Conservation (phyloP, 2,113 vertebrate genomes). For the Platycercus adscitus region DNA sequence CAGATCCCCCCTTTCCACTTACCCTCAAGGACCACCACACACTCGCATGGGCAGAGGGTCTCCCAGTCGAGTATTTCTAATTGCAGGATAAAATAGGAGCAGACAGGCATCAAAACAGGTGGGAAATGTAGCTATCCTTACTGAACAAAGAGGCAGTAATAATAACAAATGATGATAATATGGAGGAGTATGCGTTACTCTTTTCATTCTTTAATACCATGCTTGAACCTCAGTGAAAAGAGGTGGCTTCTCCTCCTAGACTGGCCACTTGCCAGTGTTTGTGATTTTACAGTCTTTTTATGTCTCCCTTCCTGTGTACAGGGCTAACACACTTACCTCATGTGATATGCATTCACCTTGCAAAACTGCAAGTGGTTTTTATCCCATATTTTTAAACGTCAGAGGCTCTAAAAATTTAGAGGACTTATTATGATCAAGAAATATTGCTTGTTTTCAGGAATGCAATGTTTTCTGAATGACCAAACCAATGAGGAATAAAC, state of each 20-base stretch:
- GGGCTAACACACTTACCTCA: not conserved
- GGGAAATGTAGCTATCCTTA: not conserved
- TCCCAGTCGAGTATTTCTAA: not conserved
- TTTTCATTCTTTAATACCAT: not conserved
- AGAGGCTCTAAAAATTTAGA: not conserved
- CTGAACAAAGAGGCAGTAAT: not conserved
- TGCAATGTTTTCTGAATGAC: not conserved
- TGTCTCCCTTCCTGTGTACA: not conserved
- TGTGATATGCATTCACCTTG: not conserved
- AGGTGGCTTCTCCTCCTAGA: not conserved
- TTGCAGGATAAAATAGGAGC: not conserved
- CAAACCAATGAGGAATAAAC: not conserved
- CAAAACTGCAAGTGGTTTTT: not conserved
- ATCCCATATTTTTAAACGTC: not conserved
- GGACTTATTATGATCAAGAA: not conserved
- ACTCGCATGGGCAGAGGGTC: not conserved
- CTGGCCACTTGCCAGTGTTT: not conserved
- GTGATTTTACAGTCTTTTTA: not conserved
- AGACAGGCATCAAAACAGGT: not conserved
- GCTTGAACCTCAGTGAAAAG: not conserved
- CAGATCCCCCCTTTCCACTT: not conserved
- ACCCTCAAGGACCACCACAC: too few species aligned
- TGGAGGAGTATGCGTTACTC: fast-evolving
- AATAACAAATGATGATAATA: not conserved
- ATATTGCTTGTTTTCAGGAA: not conserved